These are phyloP conservation scores for Nesogale talazaci DNA, from an alignment of 2,113 vertebrate genomes.

Conservation along the genomic window DNA sequence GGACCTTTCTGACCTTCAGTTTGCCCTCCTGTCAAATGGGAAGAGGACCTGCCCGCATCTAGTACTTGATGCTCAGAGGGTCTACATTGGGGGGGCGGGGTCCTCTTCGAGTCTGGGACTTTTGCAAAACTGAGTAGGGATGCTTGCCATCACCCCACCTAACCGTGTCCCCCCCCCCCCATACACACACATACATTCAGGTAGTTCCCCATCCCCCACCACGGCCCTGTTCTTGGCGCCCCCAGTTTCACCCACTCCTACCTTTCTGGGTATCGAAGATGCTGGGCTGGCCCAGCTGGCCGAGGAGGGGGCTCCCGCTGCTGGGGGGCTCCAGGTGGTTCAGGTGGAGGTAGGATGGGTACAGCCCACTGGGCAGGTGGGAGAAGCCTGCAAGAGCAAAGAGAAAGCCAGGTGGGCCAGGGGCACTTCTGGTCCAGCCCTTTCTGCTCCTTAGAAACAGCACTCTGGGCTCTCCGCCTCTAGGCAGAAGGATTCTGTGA, in stretches of 20 bases:
- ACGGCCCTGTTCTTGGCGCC: not conserved
- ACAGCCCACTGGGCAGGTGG: constrained; percentile 92
- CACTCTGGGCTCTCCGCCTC: no score
- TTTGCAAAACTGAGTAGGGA: not conserved
- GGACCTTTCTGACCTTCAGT: no score
- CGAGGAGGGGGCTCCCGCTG: constrained; percentile 87
- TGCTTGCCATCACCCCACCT: not conserved
- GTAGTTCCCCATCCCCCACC: not conserved
- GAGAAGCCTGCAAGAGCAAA: constrained; percentile 90
- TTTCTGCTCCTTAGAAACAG: not conserved
- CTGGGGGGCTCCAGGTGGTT: constrained; percentile 93
- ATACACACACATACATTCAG: no score
- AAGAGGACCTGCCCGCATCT: no score
- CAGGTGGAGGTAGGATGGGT: constrained; percentile 95
- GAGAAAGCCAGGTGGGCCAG: not conserved
- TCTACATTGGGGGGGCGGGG: no score
- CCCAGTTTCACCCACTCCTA: constrained; percentile 76
- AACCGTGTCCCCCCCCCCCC: no score
- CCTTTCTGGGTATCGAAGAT: constrained; percentile 97
- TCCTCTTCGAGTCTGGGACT: not conserved
- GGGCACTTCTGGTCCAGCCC: not conserved
- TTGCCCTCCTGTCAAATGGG: no score
- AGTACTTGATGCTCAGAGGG: no score
- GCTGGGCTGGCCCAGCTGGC: constrained; percentile 93
- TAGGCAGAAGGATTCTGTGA: no score